Conservation (phyloP, 2,797 vertebrate species). For the Liparis tanakae region DNA sequence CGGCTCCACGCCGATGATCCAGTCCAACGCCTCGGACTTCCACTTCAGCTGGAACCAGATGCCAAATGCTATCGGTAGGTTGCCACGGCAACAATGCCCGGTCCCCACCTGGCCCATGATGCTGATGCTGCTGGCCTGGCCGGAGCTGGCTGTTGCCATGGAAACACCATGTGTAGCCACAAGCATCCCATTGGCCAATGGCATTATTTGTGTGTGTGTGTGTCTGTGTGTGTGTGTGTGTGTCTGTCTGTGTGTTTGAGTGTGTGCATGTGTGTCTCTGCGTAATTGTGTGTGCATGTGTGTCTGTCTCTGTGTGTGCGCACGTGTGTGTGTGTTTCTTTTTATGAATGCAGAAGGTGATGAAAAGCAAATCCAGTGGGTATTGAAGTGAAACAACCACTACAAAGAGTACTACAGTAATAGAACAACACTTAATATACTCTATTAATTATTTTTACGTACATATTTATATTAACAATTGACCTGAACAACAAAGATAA, state of each 20-base stretch:
- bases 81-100: slow-evolving; percentile 53
- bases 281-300: slow-evolving; percentile 38
- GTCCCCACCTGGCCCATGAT: slow-evolving; percentile 39
- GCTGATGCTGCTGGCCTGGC: slow-evolving; percentile 45
- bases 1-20: slow-evolving; percentile 92
- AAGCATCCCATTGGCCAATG: slow-evolving; percentile 28
- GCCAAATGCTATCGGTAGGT: slow-evolving; percentile 94
- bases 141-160: slow-evolving; percentile 64
- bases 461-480: too few species aligned
- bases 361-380: slow-evolving; percentile 43
- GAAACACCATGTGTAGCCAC: slow-evolving; percentile 62
- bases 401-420: slow-evolving; percentile 13
- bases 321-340: slow-evolving; percentile 21
- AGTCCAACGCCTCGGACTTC: slow-evolving; percentile 94
- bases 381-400: slow-evolving; percentile 16
- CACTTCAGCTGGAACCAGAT: slow-evolving; percentile 99
- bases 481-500: not conserved
- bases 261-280: slow-evolving; percentile 17
- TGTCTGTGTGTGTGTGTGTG: slow-evolving; percentile 15
- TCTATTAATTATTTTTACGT: not conserved
- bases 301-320: slow-evolving; percentile 4
- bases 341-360: slow-evolving; percentile 40
- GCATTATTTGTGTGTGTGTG: slow-evolving; percentile 36
- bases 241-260: slow-evolving; percentile 16
- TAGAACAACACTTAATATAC: not conserved